phyloP scores from a whole-genome alignment of 2,113 vertebrate species.

The Vidua macroura region DNA sequence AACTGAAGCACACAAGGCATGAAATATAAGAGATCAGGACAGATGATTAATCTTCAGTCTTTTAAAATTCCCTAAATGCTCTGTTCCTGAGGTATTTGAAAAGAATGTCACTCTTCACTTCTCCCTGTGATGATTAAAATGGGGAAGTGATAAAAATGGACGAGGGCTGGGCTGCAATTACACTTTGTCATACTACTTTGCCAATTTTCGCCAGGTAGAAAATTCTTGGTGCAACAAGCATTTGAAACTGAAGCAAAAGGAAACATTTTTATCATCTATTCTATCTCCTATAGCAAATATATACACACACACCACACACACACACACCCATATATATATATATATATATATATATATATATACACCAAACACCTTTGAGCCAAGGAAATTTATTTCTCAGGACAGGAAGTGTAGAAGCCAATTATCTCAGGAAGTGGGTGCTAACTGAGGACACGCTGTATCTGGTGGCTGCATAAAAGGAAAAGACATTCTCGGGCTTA shows the following conservation, averaged over 20 bases:
- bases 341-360: background rate
- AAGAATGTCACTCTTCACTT: conserved; percentile 13
- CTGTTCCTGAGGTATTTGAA: conserved; percentile 21
- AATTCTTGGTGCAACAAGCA: background rate
- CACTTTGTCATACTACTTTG: background rate
- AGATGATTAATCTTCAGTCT: background rate
- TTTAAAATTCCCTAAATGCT: background rate
- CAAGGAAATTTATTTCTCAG: background rate
- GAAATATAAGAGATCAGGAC: background rate
- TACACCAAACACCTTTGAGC: background rate
- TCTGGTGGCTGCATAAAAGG: background rate
- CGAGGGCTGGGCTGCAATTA: background rate
- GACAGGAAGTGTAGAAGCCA: background rate
- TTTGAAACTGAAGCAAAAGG: background rate
- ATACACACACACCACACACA: too few species aligned
- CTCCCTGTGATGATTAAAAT: background rate
- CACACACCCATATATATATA: background rate
- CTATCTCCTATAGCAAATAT: background rate
- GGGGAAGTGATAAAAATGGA: background rate
- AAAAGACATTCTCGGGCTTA: background rate
- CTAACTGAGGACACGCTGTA: background rate
- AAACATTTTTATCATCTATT: background rate
- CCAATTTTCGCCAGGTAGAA: background rate
- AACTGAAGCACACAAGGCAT: background rate
- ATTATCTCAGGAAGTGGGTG: background rate